These are phyloP conservation scores for Chrysomela aeneicollis DNA, from an alignment of 2,888 invertebrate species.

Conservation along the genomic window DNA sequence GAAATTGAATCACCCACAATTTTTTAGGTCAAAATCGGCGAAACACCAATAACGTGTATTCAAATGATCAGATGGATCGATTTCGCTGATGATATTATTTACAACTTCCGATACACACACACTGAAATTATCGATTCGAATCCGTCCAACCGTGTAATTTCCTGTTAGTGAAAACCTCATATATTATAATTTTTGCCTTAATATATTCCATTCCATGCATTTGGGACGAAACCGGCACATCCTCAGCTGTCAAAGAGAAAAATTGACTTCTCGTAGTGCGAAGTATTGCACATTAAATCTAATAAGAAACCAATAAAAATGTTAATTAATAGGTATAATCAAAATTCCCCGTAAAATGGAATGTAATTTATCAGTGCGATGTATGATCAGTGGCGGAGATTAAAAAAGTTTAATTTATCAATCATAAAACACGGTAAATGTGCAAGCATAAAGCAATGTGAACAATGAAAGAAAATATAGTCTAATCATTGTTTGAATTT, in stretches of 20 bases:
- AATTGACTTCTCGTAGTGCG: background rate
- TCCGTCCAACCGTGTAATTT: background rate
- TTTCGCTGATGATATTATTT: background rate
- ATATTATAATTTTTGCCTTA: conserved; percentile 2
- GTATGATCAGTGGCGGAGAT: background rate
- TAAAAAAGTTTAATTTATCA: background rate
- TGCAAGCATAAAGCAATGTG: too few relatives aligned
- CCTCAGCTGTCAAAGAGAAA: conserved; percentile 18
- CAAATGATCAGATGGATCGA: background rate
- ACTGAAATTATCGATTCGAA: background rate
- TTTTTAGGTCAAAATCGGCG: background rate
- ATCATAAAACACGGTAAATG: too few relatives aligned
- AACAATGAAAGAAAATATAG: too few relatives aligned
- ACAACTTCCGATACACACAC: conserved; percentile 5
- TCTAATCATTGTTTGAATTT: too few relatives aligned
- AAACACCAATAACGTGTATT: background rate
- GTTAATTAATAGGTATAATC: conserved; percentile 21
- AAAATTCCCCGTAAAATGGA: conserved; percentile 16
- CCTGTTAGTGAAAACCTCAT: background rate
- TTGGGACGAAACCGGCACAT: conserved; percentile 12
- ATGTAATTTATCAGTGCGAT: conserved; percentile 21
- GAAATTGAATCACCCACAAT: background rate
- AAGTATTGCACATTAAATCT: conserved; percentile 15
- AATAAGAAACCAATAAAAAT: conserved; percentile 23
- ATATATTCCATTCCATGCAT: conserved; percentile 11